Base-by-base conservation (phyloP, 2,113 vertebrate genomes). In the Phoenicopterus ruber region DNA sequence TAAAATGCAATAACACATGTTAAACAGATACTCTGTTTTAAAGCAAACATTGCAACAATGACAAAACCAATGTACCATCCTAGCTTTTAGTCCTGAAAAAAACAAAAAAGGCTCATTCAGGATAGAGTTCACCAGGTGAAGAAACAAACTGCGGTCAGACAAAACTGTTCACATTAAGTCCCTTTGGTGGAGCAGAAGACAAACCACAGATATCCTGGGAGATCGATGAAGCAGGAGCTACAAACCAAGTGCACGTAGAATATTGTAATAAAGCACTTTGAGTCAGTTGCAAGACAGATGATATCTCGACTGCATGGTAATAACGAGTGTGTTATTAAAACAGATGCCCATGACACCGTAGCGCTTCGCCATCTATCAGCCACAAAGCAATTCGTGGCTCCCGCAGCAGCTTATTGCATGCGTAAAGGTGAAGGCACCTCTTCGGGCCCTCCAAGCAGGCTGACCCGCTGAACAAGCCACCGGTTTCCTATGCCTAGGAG, bases 81-180 rank as follows among this genome's bases (percentile, higher is more conserved):
- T 40, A 17, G 16, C 8, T 73, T 70, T 65, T 38, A 46, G 22
- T 28, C 58, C 44, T 80, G 46, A 42, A 72, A 74, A 69, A 55
- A 1, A 66, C 40, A 31, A 36, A 66, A 93, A 59, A 69, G 25
- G 26, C 28, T 24, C 20, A 3, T 21, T 26, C 32, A 26, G 87
- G 91, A 17, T 14, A 82, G 87, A 96, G 70, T 77, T 96, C 94
- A 96, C 82, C 96, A 95, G 95, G 95, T 67, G 59, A 83, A 90
- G 46, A 85, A 66, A 7, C 31, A 79, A 55, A 42, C 14, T n/a
- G 26, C 0, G 5, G 26, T 14, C 26, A 28, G 44, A 54, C 11
- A 82, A 17, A 62, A 62, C 17, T 54, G 49, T 55, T 71, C 12
- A 7, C 0, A 0, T 44, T 25, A 34, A 12, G 26, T 42, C 26